Evolutionary conservation across 2,113 vertebrate genomes (phyloP).

Genomic region (Lepidothrix coronata): DNA sequence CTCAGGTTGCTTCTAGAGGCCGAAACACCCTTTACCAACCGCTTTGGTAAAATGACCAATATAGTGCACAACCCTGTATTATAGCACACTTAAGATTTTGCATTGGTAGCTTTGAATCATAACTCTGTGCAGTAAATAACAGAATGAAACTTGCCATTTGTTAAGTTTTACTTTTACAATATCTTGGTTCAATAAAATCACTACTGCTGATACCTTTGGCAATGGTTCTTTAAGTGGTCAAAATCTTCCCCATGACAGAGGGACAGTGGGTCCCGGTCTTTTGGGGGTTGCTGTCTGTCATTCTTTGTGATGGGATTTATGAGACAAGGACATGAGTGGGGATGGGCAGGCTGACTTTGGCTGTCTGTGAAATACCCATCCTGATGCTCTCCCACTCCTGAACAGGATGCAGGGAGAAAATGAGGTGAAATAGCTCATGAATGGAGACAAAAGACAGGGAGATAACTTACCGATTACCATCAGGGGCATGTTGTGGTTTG

Average conservation of each 20-base stretch:
- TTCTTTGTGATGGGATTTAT: not conserved
- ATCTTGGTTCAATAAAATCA: not conserved
- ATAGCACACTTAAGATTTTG: not conserved
- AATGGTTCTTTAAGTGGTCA: not conserved
- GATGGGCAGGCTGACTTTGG: not conserved
- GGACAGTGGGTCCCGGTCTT: too few relatives aligned
- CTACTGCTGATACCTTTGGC: not conserved
- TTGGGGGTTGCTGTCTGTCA: rapidly evolving
- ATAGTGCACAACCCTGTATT: rapidly evolving
- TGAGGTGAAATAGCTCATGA: rapidly evolving
- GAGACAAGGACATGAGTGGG: not conserved
- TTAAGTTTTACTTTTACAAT: not conserved
- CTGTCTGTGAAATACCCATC: not conserved
- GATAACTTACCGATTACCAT: rapidly evolving
- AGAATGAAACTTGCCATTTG: not conserved
- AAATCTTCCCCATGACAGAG: rapidly evolving
- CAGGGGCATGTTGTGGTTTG: too few relatives aligned
- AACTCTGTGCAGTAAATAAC: not conserved
- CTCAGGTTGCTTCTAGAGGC: not conserved
- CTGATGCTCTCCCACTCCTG: not conserved
- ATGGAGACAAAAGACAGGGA: not conserved
- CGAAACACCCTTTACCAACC: not conserved
- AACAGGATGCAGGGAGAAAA: not conserved
- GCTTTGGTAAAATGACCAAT: not conserved
- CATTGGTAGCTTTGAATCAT: not conserved